These are phyloP conservation scores for Amazona guildingii DNA, from an alignment of 2,113 vertebrate species.

Conservation along the genomic window DNA sequence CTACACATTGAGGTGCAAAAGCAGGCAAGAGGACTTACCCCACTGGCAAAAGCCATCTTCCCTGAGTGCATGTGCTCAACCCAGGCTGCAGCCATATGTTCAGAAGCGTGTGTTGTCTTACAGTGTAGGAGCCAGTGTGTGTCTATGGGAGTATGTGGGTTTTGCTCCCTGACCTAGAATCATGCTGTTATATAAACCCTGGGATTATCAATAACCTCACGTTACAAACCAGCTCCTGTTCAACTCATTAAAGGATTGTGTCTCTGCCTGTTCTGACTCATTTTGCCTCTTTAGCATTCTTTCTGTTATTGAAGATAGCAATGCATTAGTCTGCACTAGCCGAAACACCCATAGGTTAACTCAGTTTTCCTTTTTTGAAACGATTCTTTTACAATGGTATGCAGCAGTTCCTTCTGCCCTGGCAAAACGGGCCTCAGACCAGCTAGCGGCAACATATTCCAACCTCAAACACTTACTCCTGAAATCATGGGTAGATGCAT, in stretches of 20 bases:
- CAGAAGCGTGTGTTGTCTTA: not conserved
- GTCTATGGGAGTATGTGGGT: not conserved
- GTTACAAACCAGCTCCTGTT: constrained; percentile 66
- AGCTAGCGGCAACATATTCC: constrained; percentile 59
- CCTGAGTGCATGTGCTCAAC: not conserved
- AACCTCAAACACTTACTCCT: constrained; percentile 62
- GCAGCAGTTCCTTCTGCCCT: constrained; percentile 53
- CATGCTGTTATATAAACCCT: constrained; percentile 55
- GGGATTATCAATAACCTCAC: constrained; percentile 69
- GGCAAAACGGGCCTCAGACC: constrained; percentile 28
- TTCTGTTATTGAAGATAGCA: constrained; percentile 56
- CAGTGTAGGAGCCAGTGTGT: not conserved
- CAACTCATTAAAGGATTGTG: constrained; percentile 57
- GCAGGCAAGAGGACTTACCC: not conserved
- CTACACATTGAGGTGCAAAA: not conserved
- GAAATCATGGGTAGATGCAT: constrained; percentile 48
- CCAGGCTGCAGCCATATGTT: not conserved
- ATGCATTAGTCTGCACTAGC: constrained; percentile 38
- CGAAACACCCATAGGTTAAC: constrained; percentile 62
- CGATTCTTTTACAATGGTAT: constrained; percentile 1
- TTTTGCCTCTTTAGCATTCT: constrained; percentile 35
- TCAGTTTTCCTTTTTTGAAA: constrained; percentile 62
- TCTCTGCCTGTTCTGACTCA: constrained; percentile 68
- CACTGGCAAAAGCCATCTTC: not conserved
- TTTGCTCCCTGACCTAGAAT: constrained; percentile 71